Evolutionary conservation across 2,888 invertebrate genomes (phyloP).

Genomic region (Pseudococcus viburni): DNA sequence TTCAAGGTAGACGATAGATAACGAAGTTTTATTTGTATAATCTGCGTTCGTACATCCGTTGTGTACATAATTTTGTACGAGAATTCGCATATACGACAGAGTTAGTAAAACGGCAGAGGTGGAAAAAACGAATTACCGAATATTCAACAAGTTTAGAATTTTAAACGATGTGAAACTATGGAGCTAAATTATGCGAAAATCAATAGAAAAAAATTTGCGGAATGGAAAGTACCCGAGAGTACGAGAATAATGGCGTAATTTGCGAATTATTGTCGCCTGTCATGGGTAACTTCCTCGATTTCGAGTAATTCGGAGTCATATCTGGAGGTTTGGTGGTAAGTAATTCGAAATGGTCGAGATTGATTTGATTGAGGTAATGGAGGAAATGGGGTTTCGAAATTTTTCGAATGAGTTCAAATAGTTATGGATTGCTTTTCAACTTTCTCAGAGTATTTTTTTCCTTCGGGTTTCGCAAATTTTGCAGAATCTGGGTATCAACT

Average conservation of each 20-base stretch:
- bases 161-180: background rate
- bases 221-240: background rate
- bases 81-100: background rate
- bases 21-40: background rate
- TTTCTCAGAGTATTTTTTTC: too few relatives aligned
- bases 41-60: background rate
- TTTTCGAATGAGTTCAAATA: background rate
- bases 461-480: too few relatives aligned
- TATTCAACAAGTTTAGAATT: background rate
- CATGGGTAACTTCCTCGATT: background rate
- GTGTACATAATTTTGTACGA: background rate
- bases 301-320: background rate
- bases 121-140: background rate
- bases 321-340: background rate
- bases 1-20: constrained; percentile 20
- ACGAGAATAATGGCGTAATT: background rate
- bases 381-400: background rate
- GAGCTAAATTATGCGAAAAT: background rate
- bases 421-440: too few relatives aligned
- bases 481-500: too few relatives aligned
- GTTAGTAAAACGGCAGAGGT: background rate
- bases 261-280: constrained; percentile 11
- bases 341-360: background rate
- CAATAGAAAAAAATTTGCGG: constrained; percentile 10
- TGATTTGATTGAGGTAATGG: background rate